These are phyloP conservation scores for Marisa cornuarietis DNA, from an alignment of 1,140 invertebrate species.

Conservation along the genomic window DNA sequence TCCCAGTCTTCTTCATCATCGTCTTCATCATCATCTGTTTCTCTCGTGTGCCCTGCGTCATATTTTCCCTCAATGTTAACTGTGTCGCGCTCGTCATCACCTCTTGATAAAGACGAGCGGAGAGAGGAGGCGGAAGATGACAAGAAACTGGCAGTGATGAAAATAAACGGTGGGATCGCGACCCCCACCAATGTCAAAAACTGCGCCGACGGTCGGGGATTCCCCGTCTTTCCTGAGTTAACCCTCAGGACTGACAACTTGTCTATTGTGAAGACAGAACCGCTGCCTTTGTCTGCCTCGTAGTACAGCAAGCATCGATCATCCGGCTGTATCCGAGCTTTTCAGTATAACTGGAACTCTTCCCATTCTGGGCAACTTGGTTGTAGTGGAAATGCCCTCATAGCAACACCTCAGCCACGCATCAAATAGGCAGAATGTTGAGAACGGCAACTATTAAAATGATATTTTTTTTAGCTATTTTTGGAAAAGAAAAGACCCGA, in stretches of 20 bases:
- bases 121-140: neutral
- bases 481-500: too few species aligned
- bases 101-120: neutral
- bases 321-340: too few species aligned
- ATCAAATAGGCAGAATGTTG: too few species aligned
- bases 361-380: too few species aligned
- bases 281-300: neutral
- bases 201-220: neutral
- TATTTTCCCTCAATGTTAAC: neutral
- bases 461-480: too few species aligned
- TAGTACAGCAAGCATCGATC: neutral
- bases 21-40: too few species aligned
- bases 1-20: too few species aligned
- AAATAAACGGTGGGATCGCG: neutral
- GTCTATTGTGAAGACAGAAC: conserved; percentile 7
- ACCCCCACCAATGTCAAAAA: neutral
- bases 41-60: too few species aligned
- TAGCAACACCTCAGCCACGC: too few species aligned
- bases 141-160: neutral
- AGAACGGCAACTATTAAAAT: too few species aligned
- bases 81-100: neutral
- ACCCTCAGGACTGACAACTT: neutral
- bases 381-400: too few species aligned
- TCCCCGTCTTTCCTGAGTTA: neutral
- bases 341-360: too few species aligned